Base-by-base conservation (phyloP, 2,888 invertebrate genomes). In the Pammene fasciana region DNA sequence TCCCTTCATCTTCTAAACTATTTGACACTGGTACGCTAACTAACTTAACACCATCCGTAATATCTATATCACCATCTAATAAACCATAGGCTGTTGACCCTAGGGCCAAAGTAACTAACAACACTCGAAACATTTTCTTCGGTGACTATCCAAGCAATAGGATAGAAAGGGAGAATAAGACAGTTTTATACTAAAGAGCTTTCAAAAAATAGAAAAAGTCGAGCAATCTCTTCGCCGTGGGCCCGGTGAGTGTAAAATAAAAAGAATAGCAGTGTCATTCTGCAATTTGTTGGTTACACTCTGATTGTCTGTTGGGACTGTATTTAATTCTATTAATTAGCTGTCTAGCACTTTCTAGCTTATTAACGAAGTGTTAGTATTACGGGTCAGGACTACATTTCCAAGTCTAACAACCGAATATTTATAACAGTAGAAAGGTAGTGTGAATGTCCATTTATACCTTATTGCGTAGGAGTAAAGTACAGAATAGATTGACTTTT, bases 41-140 rank as follows among this genome's bases (percentile, higher is more conserved):
- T 78, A 96, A 85, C 75, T 93, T 94, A 38, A 96, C 94, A 57
- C 95, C 96, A 14, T 95, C 94, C 10, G 94, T 87, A 36, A 96
- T 82, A 71, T 94, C 93, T 70, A 94, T 77, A 78, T 94, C 94
- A 73, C 93, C 93, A 18, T 92, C 90, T 6, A 92, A 75, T 34
- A 89, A 78, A 0, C 83, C 86, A 5, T 84, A 68, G 0, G 77
- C 75, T 3, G 78, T 26, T 13, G 83, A 73, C 9, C 76, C 73
- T 48, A 91, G 72, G 73, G 82, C 73, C 18, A 86, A 68, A 41
- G 82, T 11, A 52, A 86, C 66, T 13, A 82, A 55, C 62, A 81
- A 73, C 73, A 75, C 73, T 75, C 87, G 87, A 82, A 82, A 88
- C 92, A 92, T 92, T 87, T 87, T 89, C 77, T 74, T 75, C 78